phyloP scores from a whole-genome alignment of 2,113 vertebrate species.

The Lucifuga dentata region DNA sequence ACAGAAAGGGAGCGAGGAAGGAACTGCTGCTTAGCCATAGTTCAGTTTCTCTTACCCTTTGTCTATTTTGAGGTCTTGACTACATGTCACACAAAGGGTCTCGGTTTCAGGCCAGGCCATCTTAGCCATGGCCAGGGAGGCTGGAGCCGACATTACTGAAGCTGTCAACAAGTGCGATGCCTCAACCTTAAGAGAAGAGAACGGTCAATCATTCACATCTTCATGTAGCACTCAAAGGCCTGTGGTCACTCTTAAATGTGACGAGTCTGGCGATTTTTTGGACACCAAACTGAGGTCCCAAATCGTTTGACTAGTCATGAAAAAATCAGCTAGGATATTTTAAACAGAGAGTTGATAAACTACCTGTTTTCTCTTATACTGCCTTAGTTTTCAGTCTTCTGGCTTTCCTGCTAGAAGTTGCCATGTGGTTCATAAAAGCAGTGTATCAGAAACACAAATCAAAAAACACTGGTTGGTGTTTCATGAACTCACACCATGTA shows the following conservation, averaged over 20 bases:
- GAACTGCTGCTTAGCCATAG: no score
- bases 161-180: conserved; percentile 88
- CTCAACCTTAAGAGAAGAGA: conserved; percentile 78
- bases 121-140: conserved; percentile 87
- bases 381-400: no score
- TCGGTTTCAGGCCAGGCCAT: conserved; percentile 92
- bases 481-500: no score
- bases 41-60: conserved; percentile 78
- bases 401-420: no score
- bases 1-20: no score
- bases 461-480: no score
- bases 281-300: not conserved
- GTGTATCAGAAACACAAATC: no score
- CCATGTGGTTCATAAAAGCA: no score
- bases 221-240: not conserved
- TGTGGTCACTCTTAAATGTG: not conserved
- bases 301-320: not conserved
- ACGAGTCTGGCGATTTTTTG: not conserved
- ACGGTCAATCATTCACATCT: not conserved
- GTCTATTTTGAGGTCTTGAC: conserved; percentile 73
- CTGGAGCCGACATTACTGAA: conserved; percentile 91
- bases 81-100: conserved; percentile 66
- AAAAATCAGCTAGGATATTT: not conserved
- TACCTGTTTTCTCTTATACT: no score
- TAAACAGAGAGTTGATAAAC: no score